A percentile compares a stretch with the other conserved stretches of the same genome.
Evolutionary conservation across 2,797 vertebrate species (phyloP).

Genomic region (Cossypha caffra): DNA sequence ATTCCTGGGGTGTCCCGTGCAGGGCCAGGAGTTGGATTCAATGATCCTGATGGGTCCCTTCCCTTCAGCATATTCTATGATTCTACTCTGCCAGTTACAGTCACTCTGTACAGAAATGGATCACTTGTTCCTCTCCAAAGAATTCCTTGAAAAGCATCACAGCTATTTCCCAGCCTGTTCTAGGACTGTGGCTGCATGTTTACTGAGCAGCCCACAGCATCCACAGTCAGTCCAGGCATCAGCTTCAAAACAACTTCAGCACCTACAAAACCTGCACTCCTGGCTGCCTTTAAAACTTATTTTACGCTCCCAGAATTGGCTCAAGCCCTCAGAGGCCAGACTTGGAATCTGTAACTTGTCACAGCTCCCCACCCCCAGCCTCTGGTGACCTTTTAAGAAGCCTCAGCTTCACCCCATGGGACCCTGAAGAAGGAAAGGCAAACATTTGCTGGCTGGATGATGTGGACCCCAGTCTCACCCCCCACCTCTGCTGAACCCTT

Average conservation of each 20-base stretch:
- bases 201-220: neutral
- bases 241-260: neutral
- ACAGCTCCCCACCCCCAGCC: neutral
- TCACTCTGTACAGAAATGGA: neutral
- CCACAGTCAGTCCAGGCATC: neutral
- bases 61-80: neutral
- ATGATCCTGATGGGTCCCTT: neutral
- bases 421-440: neutral
- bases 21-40: neutral
- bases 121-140: neutral
- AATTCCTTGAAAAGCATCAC: neutral
- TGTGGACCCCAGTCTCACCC: too few species aligned
- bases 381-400: neutral
- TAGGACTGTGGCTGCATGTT: neutral
- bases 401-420: rapidly evolving
- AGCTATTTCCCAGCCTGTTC: neutral
- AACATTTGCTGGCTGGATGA: neutral
- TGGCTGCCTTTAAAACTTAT: neutral
- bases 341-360: neutral
- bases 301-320: neutral
- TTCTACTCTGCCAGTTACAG: neutral
- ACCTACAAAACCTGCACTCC: neutral
- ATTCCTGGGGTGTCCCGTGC: neutral
- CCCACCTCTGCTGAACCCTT: neutral
- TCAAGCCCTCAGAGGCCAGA: neutral